phyloP scores from a whole-genome alignment of 2,888 invertebrate genomes.

The Drosophila mimetica region DNA sequence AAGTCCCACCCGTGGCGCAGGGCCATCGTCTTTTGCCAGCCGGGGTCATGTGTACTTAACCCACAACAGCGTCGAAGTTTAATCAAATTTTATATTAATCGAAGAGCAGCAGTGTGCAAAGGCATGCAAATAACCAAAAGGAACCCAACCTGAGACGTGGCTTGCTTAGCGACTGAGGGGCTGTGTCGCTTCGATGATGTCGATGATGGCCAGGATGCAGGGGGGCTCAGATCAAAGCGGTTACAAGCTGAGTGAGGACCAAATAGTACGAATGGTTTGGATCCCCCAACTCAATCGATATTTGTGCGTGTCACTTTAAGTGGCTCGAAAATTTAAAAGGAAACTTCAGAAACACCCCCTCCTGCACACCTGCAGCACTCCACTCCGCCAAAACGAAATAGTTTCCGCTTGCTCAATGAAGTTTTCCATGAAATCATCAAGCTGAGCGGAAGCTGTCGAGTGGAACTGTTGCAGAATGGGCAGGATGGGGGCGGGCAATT shows the following conservation, averaged over 20 bases:
- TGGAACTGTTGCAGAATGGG: constrained; percentile 71
- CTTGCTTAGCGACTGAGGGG: constrained; percentile 23
- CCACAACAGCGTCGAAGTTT: constrained; percentile 65
- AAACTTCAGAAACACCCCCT: constrained; percentile 70
- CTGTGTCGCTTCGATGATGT: background rate
- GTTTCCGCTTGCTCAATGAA: constrained; percentile 79
- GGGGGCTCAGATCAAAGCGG: constrained; percentile 64
- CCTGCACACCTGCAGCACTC: constrained; percentile 10
- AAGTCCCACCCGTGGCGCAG: constrained; percentile 37
- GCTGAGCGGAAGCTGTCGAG: constrained; percentile 79
- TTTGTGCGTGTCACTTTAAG: constrained; percentile 58
- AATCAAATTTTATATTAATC: constrained; percentile 79
- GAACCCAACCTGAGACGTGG: constrained; percentile 47
- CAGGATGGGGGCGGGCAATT: constrained; percentile 39
- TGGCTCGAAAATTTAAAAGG: constrained; percentile 43
- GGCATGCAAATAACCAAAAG: constrained; percentile 76
- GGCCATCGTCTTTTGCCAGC: constrained; percentile 43
- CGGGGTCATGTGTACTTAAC: constrained; percentile 75
- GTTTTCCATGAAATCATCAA: constrained; percentile 80
- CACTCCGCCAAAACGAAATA: constrained; percentile 70
- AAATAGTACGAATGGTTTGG: background rate
- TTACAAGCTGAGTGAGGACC: constrained; percentile 12
- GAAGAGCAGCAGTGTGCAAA: constrained; percentile 80
- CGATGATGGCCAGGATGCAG: constrained; percentile 1
- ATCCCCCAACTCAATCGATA: constrained; percentile 27